Evolutionary conservation across 2,888 invertebrate species (phyloP), one percentile per base, ranked within the genome.

Genomic region (Phoenoteleia sp.): DNA sequence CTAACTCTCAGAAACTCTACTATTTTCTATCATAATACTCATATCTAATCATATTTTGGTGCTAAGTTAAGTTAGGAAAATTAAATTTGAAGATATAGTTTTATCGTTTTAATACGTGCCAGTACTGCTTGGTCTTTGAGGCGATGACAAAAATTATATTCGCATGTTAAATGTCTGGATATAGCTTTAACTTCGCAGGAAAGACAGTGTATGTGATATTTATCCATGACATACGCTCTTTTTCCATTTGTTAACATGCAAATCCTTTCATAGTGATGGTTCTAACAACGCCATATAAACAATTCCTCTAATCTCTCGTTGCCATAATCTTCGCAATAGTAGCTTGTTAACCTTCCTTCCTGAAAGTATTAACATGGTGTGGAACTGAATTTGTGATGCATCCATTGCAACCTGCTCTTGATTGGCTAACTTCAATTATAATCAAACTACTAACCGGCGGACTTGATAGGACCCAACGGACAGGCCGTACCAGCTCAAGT

Each of bases 401-500:
- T 84, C 56, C 64, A 29, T 79, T 80, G 81, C 84, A 84, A 66
- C 81, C 69, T 74, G 81, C 77, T 80, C 87, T 88, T 81, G 90
- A 89, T 89, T 88, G 89, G 89, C 90, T 91, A 84, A 89, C 90
- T 89, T 88, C 29, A 88, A 92, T 91, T 90, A 86, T 91, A 91
- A 81, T 90, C 87, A 91, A 91, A 92, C 92, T 88, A 92, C 93
- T 93, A 92, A 92, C 91, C 91, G 92, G 90, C 91, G 93, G 92
- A 93, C 92, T 92, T 94, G 93, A 89, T 95, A 98, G 99, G 98
- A 95, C 98, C 99, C 89, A 97, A 97, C 93, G 98, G 98, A 91
- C 97, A 98, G 94, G 96, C 97, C 85, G 97, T 98, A 90, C 97
- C 98, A 81, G 98, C 98, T 87, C 97, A 98, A 94, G 97, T 98